Base-by-base conservation (phyloP, 2,888 invertebrate genomes). In the Hirudinaria manillensis region DNA sequence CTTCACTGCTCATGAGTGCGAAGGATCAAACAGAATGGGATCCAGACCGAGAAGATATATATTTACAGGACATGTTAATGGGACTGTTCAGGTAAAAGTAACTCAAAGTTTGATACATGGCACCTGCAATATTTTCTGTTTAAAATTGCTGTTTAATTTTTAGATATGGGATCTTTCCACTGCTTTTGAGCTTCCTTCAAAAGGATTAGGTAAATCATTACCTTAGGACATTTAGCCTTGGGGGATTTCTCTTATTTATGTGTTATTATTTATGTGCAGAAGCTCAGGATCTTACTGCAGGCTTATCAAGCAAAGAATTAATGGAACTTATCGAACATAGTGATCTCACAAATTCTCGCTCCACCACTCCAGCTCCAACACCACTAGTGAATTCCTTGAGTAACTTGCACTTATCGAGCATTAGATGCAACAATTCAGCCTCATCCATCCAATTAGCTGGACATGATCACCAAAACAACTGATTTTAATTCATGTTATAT, bases 151-250 rank as follows among this genome's bases (percentile, higher is more conserved):
- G 21, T 61, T 4, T 3, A 72, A 29, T 19, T 53, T 45, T 53
- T 21, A 88, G 85, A 94, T 98, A 92, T 99, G 98, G 97, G 98
- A 99, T 87, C 88, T 99, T 77, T 95, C 95, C 21, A 97, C 94
- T 16, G 96, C 94, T 21, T 87, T 98, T 74, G 94, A 96, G 86
- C 89, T 91, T 51, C 24, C 70, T 24, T 36, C 21, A 55, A 77
- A 76, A 55, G 53, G 68, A 19, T 55, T 56, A 66, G 74, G 51
- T 68, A 45, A n/a, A 7, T 38, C 76, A 77, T 7, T 72, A 79
- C 77, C 53, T 67, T 76, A 27, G 51, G 19, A 36, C 10, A 16
- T 27, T 51, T 45, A n/a, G 13, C 29, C n/a, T n/a, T n/a, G n/a
- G n/a, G n/a, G n/a, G 7, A 34, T 13, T 16, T 16, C 24, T 36